Evolutionary conservation across 2,797 vertebrate genomes (phyloP), one percentile per base, ranked within the genome.

Genomic region (Darevskia nairensis): DNA sequence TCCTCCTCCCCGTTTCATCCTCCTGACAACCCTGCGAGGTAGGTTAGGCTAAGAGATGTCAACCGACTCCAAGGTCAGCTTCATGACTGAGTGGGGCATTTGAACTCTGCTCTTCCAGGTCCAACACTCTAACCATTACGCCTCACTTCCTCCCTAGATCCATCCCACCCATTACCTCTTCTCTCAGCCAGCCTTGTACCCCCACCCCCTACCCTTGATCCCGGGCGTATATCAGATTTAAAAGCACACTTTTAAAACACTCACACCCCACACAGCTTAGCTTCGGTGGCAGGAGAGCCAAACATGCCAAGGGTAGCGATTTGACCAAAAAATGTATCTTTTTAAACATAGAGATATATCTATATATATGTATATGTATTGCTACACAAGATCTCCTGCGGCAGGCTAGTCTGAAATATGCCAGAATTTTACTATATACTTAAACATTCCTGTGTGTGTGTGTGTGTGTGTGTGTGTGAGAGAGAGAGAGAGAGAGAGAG

Each of bases 381-480:
- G 0, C 1, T 32, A 87, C 71, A 86, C 41, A 76, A 86, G 77
- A 50, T 69, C 89, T 92, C 84, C 90, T 59, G 89, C 92, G 61
- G 84, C 50, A 55, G 71, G 90, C 90, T 86, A 79, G 85, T 92
- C 92, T 92, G 68, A 91, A 71, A 2, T 90, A 88, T 89, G 93
- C 88, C 89, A 85, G 95, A 90, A 91, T 94, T 94, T 88, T 95
- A 89, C 90, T 91, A 93, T 92, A 88, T 95, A 95, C 88, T 86
- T 77, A 76, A 94, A 91, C 92, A 88, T 84, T 88, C 89, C 86
- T 78, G 0, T 76, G 0, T 21, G 82, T 17, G 88, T 35, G 35
- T 35, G 35, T 35, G 35, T 35, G 35, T 35, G 35, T 35, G 35
- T 35, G 35, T 35, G 35, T 35, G 35, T 35, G 35, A 85, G 78